Evolutionary conservation across 2,888 invertebrate species (phyloP), one percentile per base, ranked within the genome.

Genomic region (Melanchra persicariae): DNA sequence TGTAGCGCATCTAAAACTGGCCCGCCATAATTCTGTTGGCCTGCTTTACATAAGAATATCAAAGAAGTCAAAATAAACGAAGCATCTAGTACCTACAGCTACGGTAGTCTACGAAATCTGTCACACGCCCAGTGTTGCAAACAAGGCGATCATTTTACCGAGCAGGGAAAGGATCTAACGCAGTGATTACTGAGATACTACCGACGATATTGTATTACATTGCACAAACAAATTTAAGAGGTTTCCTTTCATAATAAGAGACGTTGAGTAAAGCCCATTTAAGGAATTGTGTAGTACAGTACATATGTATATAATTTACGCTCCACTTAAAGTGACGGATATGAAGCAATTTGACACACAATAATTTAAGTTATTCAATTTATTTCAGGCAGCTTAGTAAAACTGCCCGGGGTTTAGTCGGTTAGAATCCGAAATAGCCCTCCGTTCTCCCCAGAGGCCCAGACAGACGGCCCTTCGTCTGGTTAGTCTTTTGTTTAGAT

Each of bases 191-290:
- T 63, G 72, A 74, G 66, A 67, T 70, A 78, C 76, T 62, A 73
- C 58, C 58, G 43, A 59, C 70, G 86, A 88, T 90, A 88, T 90
- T 88, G 87, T 88, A 87, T 90, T 90, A 90, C 83, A 85, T 90
- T 91, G 88, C 91, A 87, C 87, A 88, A 88, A 88, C 80, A 82
- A 85, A 87, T 81, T 86, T 85, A 82, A 86, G 86, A 85, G 86
- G 85, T 84, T 77, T 83, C 83, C 84, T 88, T 89, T 89, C 88
- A 87, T 86, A 87, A 89, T 84, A 79, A 66, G 72, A 74, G 65
- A 76, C 64, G 79, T 83, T 85, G 81, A 77, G 81, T 71, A 83
- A 82, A 83, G 58, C 62, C 64, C 71, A 85, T 79, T 83, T 73
- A 81, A 85, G 79, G 79, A 77, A 77, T 77, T 79, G 80, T 77